Conservation (phyloP, 2,888 invertebrate genomes). For the Gasteruption jaculator region DNA sequence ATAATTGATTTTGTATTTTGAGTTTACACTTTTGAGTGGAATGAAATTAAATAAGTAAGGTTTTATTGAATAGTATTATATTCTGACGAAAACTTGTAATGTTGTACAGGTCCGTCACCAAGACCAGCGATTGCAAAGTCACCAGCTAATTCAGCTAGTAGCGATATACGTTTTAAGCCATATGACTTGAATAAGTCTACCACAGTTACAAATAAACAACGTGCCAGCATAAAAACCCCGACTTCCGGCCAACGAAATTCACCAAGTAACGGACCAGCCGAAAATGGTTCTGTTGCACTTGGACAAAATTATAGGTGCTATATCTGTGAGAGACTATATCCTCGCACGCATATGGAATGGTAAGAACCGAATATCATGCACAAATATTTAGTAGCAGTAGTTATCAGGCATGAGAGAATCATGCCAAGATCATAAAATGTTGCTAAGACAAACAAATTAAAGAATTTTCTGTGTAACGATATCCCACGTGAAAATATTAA, state of each 20-base stretch:
- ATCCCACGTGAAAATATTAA: too few species aligned
- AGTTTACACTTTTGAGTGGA: too few species aligned
- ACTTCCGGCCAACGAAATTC: conserved; percentile 44
- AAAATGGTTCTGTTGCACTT: conserved; percentile 41
- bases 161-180: conserved; percentile 60
- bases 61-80: conserved; percentile 2
- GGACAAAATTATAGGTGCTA: conserved; percentile 62
- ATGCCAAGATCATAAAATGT: too few species aligned
- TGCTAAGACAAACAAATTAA: too few species aligned
- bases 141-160: conserved; percentile 54
- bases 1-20: too few species aligned
- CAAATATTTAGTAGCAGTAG: too few species aligned
- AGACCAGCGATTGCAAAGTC: conserved; percentile 56
- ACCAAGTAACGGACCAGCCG: conserved; percentile 42
- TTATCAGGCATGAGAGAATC: too few species aligned
- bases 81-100: not conserved
- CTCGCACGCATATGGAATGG: conserved; percentile 82
- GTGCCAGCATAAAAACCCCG: conserved; percentile 47
- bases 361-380: too few species aligned
- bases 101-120: conserved; percentile 39
- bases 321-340: conserved; percentile 74
- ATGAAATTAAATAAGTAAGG: not conserved
- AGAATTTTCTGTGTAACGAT: too few species aligned
- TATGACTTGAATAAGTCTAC: conserved; percentile 56
- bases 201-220: conserved; percentile 51